phyloP scores from a whole-genome alignment of 2,888 invertebrate species.

The Stenodema calcarata region DNA sequence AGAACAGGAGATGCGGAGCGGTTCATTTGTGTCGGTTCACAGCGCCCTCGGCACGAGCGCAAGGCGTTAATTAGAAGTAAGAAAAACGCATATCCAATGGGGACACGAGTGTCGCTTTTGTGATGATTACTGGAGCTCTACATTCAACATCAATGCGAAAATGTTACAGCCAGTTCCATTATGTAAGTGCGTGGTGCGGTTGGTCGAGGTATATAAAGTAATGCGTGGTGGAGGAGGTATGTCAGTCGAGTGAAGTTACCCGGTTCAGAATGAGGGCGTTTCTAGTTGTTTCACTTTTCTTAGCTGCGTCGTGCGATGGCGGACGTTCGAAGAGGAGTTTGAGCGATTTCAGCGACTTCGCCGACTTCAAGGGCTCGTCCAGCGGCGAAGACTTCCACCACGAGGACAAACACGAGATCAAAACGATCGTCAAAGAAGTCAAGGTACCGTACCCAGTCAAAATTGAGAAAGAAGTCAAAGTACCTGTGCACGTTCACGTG shows the following conservation, averaged over 20 bases:
- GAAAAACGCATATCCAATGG: neutral
- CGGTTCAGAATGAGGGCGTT: neutral
- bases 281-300: neutral
- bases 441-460: conserved; percentile 48
- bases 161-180: conserved; percentile 13
- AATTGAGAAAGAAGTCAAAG: conserved; percentile 50
- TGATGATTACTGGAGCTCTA: conserved; percentile 30
- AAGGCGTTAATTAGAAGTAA: neutral
- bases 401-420: conserved; percentile 31
- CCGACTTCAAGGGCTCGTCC: neutral
- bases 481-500: conserved; percentile 56
- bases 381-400: neutral
- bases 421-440: conserved; percentile 50
- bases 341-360: neutral
- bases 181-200: neutral
- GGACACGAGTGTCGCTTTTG: neutral
- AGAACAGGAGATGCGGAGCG: neutral
- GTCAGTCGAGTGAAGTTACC: neutral
- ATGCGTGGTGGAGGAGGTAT: neutral
- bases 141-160: neutral
- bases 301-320: neutral
- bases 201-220: conserved; percentile 15
- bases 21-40: neutral
- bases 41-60: neutral
- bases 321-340: neutral